These are phyloP conservation scores for Python bivittatus DNA, from an alignment of 2,113 vertebrate species.

Conservation along the genomic window DNA sequence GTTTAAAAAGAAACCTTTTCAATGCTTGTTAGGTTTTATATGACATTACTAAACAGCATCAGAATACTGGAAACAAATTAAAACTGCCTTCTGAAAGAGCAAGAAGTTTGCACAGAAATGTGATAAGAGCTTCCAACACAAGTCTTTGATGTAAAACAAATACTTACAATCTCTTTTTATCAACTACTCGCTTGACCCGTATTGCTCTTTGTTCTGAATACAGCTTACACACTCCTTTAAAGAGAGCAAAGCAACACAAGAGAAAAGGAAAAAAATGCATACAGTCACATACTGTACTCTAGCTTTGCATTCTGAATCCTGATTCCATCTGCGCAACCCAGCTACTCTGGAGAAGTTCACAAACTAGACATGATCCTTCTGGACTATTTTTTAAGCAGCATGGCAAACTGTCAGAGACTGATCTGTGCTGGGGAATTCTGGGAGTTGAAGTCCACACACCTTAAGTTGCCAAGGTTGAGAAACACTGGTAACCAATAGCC, in stretches of 20 bases:
- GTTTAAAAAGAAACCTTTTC: background rate
- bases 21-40: background rate
- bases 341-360: background rate
- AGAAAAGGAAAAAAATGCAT: background rate
- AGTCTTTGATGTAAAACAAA: background rate
- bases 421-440: too few species aligned
- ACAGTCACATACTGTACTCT: background rate
- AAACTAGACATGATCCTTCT: background rate
- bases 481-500: too few species aligned
- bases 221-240: slow-evolving; percentile 90
- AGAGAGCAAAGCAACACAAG: background rate
- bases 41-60: background rate
- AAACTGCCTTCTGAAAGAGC: background rate
- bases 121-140: background rate
- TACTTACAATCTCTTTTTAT: slow-evolving; percentile 96
- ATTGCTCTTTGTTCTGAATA: slow-evolving; percentile 97
- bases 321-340: too few species aligned
- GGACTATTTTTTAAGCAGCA: background rate
- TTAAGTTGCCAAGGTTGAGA: too few species aligned
- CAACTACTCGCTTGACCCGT: slow-evolving; percentile 90
- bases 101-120: background rate
- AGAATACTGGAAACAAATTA: background rate
- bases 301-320: background rate
- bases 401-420: too few species aligned
- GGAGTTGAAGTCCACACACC: too few species aligned